phyloP scores from a whole-genome alignment of 2,797 vertebrate species.

The Hybognathus amarus region DNA sequence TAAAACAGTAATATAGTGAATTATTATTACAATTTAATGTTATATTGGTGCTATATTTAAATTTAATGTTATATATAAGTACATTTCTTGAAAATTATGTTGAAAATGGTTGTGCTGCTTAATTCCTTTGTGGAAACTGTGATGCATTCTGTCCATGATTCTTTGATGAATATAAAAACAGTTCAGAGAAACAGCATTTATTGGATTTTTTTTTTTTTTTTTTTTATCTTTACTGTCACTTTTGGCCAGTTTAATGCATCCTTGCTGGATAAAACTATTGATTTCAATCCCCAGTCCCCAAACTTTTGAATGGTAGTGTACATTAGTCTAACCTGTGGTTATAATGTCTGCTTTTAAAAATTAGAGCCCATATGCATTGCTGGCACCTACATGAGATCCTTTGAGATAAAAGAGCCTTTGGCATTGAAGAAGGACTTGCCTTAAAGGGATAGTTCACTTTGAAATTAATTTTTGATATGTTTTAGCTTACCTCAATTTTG shows the following conservation, averaged over 20 bases:
- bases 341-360: neutral
- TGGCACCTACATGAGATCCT: neutral
- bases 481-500: too few relatives aligned
- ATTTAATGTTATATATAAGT: too few relatives aligned
- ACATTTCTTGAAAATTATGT: neutral
- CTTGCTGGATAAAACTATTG: neutral
- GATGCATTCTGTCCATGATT: neutral
- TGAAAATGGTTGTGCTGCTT: neutral
- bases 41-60: neutral
- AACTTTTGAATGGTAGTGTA: neutral
- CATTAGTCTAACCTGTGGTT: neutral
- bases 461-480: too few relatives aligned
- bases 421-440: neutral
- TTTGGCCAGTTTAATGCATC: neutral
- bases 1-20: neutral
- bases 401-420: neutral
- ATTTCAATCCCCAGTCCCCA: neutral
- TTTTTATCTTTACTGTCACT: neutral
- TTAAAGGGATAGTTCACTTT: too few relatives aligned
- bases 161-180: neutral
- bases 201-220: too few relatives aligned
- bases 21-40: neutral
- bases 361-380: neutral
- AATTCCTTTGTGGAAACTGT: neutral
- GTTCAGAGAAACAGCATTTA: neutral